Evolutionary conservation across 2,797 vertebrate genomes (phyloP).

Genomic region (Microctenopoma lineatum): DNA sequence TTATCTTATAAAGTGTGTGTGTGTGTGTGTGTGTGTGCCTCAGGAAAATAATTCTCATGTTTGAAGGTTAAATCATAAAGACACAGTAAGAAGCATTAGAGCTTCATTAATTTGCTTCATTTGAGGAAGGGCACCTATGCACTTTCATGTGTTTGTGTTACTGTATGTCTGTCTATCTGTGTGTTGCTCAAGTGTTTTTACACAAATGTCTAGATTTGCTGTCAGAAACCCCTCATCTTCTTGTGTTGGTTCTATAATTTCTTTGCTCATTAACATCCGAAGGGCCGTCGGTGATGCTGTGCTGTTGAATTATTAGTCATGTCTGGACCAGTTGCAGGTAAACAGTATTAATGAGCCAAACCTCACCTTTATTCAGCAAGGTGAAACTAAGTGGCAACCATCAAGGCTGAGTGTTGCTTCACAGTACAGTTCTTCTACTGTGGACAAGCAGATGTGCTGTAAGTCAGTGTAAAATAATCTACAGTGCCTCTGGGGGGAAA

Average conservation of each 20-base stretch:
- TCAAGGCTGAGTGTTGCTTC: slow-evolving; percentile 10
- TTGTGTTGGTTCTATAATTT: slow-evolving; percentile 21
- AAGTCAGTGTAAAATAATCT: neutral
- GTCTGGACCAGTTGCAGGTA: slow-evolving; percentile 58
- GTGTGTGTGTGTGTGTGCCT: slow-evolving; percentile 1
- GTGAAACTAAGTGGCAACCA: slow-evolving; percentile 53
- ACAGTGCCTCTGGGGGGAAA: neutral
- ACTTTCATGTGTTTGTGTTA: slow-evolving; percentile 33
- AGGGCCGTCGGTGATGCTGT: slow-evolving; percentile 55
- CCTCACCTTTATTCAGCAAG: slow-evolving; percentile 52
- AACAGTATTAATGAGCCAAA: slow-evolving; percentile 53
- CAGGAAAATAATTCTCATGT: slow-evolving; percentile 29
- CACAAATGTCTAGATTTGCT: slow-evolving; percentile 46
- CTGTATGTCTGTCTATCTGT: slow-evolving; percentile 30
- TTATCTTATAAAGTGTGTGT: neutral
- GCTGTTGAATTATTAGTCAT: slow-evolving; percentile 64
- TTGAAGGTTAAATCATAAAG: slow-evolving; percentile 61
- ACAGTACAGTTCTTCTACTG: slow-evolving; percentile 21
- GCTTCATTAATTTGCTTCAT: slow-evolving; percentile 60
- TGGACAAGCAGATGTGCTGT: slow-evolving; percentile 18
- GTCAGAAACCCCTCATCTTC: slow-evolving; percentile 42
- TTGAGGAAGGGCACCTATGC: slow-evolving; percentile 63
- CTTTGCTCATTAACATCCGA: slow-evolving; percentile 63
- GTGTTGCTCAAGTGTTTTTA: slow-evolving; percentile 41
- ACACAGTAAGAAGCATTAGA: slow-evolving; percentile 56